phyloP scores from a whole-genome alignment of 2,113 vertebrate genomes.

The Mastomys natalensis region DNA sequence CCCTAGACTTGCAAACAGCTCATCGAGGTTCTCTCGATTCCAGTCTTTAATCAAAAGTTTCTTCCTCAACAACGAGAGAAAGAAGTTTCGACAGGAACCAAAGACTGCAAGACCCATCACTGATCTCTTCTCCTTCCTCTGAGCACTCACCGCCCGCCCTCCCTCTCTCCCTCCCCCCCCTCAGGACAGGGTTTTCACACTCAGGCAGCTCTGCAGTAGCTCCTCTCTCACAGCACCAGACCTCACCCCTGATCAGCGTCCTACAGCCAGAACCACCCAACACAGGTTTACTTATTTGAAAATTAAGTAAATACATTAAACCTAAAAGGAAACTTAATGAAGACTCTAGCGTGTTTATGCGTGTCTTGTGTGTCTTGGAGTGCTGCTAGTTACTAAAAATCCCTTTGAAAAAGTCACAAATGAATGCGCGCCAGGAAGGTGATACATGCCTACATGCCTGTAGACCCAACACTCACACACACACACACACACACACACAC shows the following conservation, averaged over 20 bases:
- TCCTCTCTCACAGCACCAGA: not conserved
- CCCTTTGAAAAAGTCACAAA: not conserved
- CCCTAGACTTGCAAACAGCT: not conserved
- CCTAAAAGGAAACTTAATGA: not conserved
- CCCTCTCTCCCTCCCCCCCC: too few relatives aligned
- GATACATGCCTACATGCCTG: not conserved
- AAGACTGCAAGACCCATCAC: fast-evolving
- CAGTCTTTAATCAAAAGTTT: not conserved
- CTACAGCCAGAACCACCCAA: not conserved
- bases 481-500: not conserved
- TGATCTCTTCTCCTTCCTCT: not conserved
- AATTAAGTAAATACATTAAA: not conserved
- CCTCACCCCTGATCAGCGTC: fast-evolving
- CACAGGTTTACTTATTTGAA: fast-evolving
- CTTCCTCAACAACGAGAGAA: not conserved
- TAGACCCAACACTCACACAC: too few relatives aligned
- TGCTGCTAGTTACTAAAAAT: not conserved
- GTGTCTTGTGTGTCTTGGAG: not conserved
- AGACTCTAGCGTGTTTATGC: not conserved
- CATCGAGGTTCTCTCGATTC: not conserved
- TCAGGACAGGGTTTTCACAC: too few relatives aligned
- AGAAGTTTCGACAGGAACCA: not conserved
- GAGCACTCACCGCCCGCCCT: not conserved
- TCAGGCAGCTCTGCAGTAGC: too few relatives aligned
- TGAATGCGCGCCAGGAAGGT: not conserved